These are phyloP conservation scores for Parazoanthus atlanticus DNA, from an alignment of 92 coral and sea anemone species.

Conservation along the genomic window DNA sequence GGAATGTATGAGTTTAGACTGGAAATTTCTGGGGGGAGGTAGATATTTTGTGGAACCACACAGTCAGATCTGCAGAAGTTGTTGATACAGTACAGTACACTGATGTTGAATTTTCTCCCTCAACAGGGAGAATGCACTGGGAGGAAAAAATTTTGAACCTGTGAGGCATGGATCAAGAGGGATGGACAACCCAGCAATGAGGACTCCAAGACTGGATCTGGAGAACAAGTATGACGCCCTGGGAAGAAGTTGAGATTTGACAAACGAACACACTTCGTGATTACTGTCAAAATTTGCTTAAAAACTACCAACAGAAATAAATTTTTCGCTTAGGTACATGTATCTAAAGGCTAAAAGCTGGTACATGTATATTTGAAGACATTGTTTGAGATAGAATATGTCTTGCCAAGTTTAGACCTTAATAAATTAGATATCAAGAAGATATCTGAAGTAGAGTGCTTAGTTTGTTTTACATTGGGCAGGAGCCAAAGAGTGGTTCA, in stretches of 20 bases:
- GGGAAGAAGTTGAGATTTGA: constrained; percentile 61
- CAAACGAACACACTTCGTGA: neutral
- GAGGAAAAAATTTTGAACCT: constrained; percentile 81
- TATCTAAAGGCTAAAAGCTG: neutral
- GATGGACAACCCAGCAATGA: constrained; percentile 74
- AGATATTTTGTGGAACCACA: too few species aligned
- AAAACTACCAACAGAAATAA: neutral
- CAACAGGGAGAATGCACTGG: constrained; percentile 77
- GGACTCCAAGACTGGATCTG: constrained; percentile 82
- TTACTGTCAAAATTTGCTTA: neutral
- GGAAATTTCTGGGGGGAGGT: too few species aligned
- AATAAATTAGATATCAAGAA: neutral
- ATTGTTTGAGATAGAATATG: neutral
- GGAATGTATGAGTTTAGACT: too few species aligned
- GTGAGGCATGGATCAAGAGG: constrained; percentile 92
- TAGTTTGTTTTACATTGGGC: constrained; percentile 5
- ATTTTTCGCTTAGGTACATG: neutral
- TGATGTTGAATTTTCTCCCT: neutral
- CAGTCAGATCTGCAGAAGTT: neutral
- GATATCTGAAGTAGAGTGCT: neutral
- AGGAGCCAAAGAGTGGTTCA: neutral
- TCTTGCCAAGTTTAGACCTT: neutral
- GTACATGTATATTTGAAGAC: neutral
- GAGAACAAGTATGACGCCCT: constrained; percentile 95
- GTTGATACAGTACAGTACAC: neutral